A percentile compares a stretch with the other conserved stretches of the same genome.
Evolutionary conservation across 2,797 vertebrate species (phyloP).

Genomic region (Chromobotia macracanthus): DNA sequence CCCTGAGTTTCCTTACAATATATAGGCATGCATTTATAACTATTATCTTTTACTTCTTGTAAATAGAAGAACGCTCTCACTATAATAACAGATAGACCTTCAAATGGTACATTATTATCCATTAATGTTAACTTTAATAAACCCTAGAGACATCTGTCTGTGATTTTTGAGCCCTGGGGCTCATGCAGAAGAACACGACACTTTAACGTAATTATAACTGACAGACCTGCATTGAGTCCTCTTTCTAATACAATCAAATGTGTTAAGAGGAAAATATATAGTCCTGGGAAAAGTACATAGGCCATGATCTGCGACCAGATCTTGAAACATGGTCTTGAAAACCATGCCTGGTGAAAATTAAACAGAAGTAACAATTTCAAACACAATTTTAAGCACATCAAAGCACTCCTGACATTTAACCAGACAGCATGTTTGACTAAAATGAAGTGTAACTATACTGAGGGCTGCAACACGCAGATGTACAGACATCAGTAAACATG

Average conservation of each 20-base stretch:
- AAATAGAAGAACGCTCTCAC: background rate
- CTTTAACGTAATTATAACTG: conserved; percentile 57
- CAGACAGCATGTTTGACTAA: background rate
- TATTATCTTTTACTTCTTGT: background rate
- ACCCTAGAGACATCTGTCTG: background rate
- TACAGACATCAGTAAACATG: too few species aligned
- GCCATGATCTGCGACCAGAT: background rate
- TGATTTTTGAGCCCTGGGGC: background rate
- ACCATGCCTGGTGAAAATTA: too few species aligned
- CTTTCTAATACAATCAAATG: conserved; percentile 56
- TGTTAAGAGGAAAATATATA: background rate
- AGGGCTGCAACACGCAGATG: background rate
- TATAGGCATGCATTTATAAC: background rate
- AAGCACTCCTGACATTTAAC: background rate
- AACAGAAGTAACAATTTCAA: background rate
- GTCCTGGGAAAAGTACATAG: background rate
- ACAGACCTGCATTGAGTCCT: background rate
- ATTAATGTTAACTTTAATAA: background rate
- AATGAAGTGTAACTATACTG: background rate
- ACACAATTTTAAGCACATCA: background rate
- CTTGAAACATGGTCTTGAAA: background rate
- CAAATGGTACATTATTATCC: background rate
- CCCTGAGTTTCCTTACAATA: too few species aligned
- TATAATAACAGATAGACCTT: background rate
- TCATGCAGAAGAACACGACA: conserved; percentile 35